Evolutionary conservation across 2,113 vertebrate species (phyloP).

Genomic region (Heterochromis multidens): DNA sequence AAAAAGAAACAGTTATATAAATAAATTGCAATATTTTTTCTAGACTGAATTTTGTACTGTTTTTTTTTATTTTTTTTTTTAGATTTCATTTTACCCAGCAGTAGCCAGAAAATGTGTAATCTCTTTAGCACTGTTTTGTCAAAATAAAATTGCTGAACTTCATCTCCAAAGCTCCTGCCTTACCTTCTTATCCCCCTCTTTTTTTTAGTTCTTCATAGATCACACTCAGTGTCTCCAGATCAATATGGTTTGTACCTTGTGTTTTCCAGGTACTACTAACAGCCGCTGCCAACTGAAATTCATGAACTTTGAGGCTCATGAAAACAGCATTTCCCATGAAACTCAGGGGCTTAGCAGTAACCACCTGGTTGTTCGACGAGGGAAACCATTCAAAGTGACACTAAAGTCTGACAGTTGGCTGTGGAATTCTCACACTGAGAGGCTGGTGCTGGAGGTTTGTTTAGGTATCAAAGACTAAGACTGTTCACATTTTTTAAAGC

Average conservation of each 20-base stretch:
- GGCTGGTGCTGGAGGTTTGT: conserved; percentile 38
- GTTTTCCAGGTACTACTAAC: background rate
- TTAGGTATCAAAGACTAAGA: conserved; percentile 35
- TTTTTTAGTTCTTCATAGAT: background rate
- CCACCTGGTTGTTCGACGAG: conserved; percentile 60
- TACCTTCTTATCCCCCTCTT: background rate
- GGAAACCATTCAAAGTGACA: conserved; percentile 58
- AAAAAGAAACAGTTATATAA: background rate
- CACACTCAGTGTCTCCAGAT: background rate
- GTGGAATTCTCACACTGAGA: conserved; percentile 3
- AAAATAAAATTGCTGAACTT: background rate
- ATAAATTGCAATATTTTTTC: background rate
- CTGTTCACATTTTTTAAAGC: background rate
- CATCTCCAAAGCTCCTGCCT: background rate
- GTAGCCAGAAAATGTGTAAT: background rate
- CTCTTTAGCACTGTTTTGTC: background rate
- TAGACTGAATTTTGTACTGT: background rate
- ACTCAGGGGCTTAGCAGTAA: conserved; percentile 46
- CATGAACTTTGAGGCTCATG: conserved; percentile 31
- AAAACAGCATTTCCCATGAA: conserved; percentile 54
- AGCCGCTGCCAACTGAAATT: conserved; percentile 23
- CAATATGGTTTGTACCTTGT: background rate
- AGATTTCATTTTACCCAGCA: background rate
- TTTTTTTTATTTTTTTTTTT: background rate
- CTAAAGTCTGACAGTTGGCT: conserved; percentile 14